Evolutionary conservation across 2,888 invertebrate species (phyloP), one percentile per base, ranked within the genome.

Genomic region (Epiblema foenella): DNA sequence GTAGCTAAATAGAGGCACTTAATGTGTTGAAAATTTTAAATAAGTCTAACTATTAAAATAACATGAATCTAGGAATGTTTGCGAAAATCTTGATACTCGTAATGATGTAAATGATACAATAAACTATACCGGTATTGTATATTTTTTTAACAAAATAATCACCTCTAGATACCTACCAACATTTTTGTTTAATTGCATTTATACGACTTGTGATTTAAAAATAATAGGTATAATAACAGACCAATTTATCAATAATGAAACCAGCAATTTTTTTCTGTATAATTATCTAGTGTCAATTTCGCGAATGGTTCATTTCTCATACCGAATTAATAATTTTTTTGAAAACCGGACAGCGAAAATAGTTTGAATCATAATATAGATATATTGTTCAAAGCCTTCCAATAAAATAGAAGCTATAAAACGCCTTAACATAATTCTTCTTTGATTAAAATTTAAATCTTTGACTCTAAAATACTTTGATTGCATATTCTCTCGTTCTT

Each of bases 361-460:
- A 8, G 46, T 1, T 46, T 46, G 5, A 46, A 46, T 46, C 15
- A 1, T 8, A 7, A n/a, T 12, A 1, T n/a, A n/a, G n/a, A n/a
- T 15, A 8, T 46, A 8, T 42, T 42, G 46, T 7, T n/a, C 8
- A n/a, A n/a, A 46, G n/a, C 85, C 81, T 86, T 83, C 83, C 85
- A 81, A 85, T 87, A 89, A 90, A 89, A 88, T 86, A 78, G 78
- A 79, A 79, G 80, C 84, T 86, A 87, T 89, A 90, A 56, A 68
- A 69, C 18, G 15, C 29, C 18, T 17, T 33, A 20, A 24, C 15
- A 49, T 52, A 46, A 12, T 37, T 37, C 37, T 37, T 33, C n/a
- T n/a, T 64, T n/a, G n/a, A n/a, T n/a, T n/a, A n/a, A 51, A 29
- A 69, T 29, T 69, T 54, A 54, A 52, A 52, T 17, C 12, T 17